These are phyloP conservation scores for Suricata suricatta DNA, from an alignment of 2,113 vertebrate species.

Conservation along the genomic window DNA sequence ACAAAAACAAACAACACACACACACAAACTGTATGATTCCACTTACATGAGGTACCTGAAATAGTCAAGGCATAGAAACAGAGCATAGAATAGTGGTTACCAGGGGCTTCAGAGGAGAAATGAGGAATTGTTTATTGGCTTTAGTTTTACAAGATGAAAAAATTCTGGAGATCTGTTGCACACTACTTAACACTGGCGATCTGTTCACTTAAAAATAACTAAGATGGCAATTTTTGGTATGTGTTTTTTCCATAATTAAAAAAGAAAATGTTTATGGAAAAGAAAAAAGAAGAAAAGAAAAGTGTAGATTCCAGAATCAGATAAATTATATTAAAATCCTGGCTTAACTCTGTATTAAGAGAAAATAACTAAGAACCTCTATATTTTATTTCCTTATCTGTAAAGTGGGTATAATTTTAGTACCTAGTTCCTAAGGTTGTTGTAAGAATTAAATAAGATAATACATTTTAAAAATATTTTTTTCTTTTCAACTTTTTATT, in stretches of 20 bases:
- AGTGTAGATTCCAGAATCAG: not conserved
- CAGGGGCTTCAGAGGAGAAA: not conserved
- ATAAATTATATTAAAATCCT: slow-evolving; percentile 40
- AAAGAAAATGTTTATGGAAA: no score
- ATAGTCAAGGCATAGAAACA: not conserved
- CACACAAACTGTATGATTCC: no score
- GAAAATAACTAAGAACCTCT: not conserved
- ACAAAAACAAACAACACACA: no score
- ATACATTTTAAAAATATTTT: not conserved
- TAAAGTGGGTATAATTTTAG: no score
- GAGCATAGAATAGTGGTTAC: not conserved
- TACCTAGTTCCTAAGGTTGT: not conserved
- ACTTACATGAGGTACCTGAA: not conserved
- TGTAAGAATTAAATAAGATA: not conserved
- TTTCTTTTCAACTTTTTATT: no score
- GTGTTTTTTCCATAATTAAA: not conserved
- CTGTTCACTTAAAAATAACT: not conserved
- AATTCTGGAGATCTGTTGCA: not conserved
- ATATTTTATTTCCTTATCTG: not conserved
- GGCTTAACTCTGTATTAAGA: not conserved
- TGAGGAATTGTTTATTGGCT: not conserved
- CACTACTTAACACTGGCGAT: not conserved
- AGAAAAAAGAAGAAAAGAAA: not conserved
- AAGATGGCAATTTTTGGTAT: not conserved
- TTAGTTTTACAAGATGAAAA: not conserved